Conservation (phyloP, 1,140 invertebrate genomes). For the Callitettix versicolor region DNA sequence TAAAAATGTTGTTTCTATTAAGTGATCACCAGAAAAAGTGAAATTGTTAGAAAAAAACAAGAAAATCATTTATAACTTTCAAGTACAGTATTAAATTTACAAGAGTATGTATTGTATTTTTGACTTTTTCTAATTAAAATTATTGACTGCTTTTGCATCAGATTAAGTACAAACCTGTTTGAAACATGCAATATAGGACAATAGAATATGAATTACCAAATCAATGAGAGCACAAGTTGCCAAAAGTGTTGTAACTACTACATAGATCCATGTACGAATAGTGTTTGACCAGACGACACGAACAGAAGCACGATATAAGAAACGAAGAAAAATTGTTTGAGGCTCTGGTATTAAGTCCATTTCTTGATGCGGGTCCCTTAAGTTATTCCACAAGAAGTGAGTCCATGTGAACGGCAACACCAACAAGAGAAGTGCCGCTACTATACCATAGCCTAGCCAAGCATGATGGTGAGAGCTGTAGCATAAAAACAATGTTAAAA, state of each 20-base stretch:
- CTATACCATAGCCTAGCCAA: slow-evolving; percentile 36
- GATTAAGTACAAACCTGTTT: too few species aligned
- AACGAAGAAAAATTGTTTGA: slow-evolving; percentile 32
- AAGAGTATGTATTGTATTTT: too few species aligned
- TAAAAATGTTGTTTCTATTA: too few species aligned
- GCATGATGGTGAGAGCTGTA: slow-evolving; percentile 40
- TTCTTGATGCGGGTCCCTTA: slow-evolving; percentile 32
- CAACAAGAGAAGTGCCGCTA: slow-evolving; percentile 37
- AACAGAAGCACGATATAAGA: slow-evolving; percentile 38
- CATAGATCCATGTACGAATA: slow-evolving; percentile 49
- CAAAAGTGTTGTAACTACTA: slow-evolving; percentile 49
- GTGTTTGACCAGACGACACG: slow-evolving; percentile 46
- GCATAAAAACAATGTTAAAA: too few species aligned
- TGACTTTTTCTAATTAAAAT: too few species aligned
- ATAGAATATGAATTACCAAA: slow-evolving; percentile 42
- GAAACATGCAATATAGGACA: too few species aligned
- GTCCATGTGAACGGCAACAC: slow-evolving; percentile 30
- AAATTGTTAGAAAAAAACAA: too few species aligned
- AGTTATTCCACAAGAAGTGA: slow-evolving; percentile 44
- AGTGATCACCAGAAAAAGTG: too few species aligned
- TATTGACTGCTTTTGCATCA: too few species aligned
- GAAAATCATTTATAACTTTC: too few species aligned
- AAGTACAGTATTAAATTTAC: too few species aligned
- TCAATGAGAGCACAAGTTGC: slow-evolving; percentile 53
- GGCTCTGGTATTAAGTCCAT: slow-evolving; percentile 38